A percentile compares a stretch with the other conserved stretches of the same genome.
Evolutionary conservation across 1,140 invertebrate species (phyloP).

Genomic region (Drosophila kikkawai): DNA sequence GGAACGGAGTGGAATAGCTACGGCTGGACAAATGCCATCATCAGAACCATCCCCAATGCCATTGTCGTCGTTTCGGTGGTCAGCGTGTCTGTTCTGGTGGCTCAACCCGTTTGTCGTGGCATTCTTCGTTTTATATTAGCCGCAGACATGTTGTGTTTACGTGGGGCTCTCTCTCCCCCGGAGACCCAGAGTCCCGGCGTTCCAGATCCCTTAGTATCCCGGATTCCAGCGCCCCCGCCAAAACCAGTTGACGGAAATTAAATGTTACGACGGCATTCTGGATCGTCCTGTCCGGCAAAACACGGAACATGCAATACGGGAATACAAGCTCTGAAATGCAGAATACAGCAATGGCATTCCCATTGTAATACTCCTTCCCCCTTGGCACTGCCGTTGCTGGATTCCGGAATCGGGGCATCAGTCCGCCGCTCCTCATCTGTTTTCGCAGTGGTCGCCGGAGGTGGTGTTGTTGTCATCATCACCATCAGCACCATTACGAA

Average conservation of each 20-base stretch:
- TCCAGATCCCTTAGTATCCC: not conserved
- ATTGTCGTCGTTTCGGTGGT: constrained; percentile 18
- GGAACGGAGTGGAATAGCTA: constrained; percentile 52
- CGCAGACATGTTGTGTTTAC: constrained; percentile 75
- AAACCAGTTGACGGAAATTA: constrained; percentile 73
- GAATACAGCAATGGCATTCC: constrained; percentile 59
- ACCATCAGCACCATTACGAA: constrained; percentile 80
- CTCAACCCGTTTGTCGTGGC: constrained; percentile 64
- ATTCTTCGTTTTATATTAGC: constrained; percentile 80
- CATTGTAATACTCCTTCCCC: constrained; percentile 30
- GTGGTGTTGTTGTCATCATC: constrained; percentile 70
- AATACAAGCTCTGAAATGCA: constrained; percentile 59
- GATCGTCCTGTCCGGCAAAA: constrained; percentile 49
- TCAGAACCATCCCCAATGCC: constrained; percentile 13
- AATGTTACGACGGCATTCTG: constrained; percentile 76
- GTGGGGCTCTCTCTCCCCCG: not conserved
- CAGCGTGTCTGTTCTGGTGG: constrained; percentile 46
- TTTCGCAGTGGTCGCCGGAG: constrained; percentile 44
- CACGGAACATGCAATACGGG: constrained; percentile 46
- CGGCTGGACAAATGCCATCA: constrained; percentile 51
- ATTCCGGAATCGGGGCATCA: constrained; percentile 29
- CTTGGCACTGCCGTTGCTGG: not conserved
- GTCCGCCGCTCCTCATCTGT: constrained; percentile 36
- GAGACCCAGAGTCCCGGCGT: not conserved
- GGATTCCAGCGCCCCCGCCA: not conserved